Conservation (phyloP, 2,888 invertebrate species). For the Patella depressa region DNA sequence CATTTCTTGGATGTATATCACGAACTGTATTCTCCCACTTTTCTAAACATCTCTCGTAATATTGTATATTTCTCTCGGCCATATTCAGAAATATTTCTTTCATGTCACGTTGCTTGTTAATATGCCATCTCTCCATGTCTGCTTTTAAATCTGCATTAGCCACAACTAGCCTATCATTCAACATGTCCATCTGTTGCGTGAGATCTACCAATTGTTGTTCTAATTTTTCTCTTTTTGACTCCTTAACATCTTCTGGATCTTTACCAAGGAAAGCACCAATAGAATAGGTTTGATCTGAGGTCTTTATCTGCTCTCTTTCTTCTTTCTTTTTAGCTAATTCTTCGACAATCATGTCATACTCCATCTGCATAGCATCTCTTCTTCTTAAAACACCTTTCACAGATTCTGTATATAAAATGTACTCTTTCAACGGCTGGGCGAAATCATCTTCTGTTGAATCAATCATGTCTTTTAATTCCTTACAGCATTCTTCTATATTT, state of each 20-base stretch:
- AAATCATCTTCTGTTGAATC: conserved; percentile 64
- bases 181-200: conserved; percentile 71
- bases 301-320: conserved; percentile 77
- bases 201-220: conserved; percentile 64
- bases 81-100: conserved; percentile 77
- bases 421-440: conserved; percentile 75
- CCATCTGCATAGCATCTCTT: conserved; percentile 78
- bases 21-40: background rate
- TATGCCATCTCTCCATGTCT: conserved; percentile 80
- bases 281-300: conserved; percentile 66
- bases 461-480: conserved; percentile 65
- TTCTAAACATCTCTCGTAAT: conserved; percentile 74
- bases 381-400: conserved; percentile 76
- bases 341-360: conserved; percentile 78
- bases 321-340: conserved; percentile 77
- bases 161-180: conserved; percentile 78
- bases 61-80: conserved; percentile 79
- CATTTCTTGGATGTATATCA: background rate
- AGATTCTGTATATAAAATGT: conserved; percentile 79
- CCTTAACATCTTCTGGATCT: conserved; percentile 74
- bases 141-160: conserved; percentile 80
- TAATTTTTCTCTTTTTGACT: conserved; percentile 72
- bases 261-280: conserved; percentile 76
- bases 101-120: conserved; percentile 78
- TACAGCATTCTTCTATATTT: conserved; percentile 61